Evolutionary conservation across 2,797 vertebrate genomes (phyloP), one percentile per base, ranked within the genome.

Genomic region (Dallia pectoralis): DNA sequence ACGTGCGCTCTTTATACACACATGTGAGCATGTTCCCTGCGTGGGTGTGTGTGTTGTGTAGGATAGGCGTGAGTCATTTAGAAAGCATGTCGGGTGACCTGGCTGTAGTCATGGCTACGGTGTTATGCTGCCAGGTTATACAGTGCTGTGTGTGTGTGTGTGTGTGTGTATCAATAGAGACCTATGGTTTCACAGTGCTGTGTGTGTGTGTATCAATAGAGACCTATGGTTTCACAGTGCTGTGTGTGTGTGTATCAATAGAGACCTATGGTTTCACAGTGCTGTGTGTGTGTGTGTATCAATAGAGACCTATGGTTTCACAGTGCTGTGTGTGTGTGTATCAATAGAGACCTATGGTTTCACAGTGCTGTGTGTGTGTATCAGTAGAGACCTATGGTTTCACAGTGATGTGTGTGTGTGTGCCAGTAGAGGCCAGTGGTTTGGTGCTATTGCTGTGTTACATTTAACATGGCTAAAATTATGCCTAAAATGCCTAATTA

Each of bases 11-110:
- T 6, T 5, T 4, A 9, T 40, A 9, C 36, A 40, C 36, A 40
- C 36, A 40, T 40, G 36, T 40, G 36, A 40, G 36, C 36, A 6
- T 40, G 4, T 2, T 53, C 5, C 36, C 1, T 53, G 49, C 19
- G 18, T n/a, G 49, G 18, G 49, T 53, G 2, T 18, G 49, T 53
- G 49, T 7, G 49, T 22, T 40, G 36, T 40, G 36, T 40, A 40
- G 36, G 36, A 40, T 40, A 40, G 6, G n/a, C 6, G 51, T 56
- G 51, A 56, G 51, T 56, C 51, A 56, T 22, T 9, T n/a, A 56
- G 51, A 56, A 56, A 56, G 51, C n/a, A 56, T 56, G 51, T 56
- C 19, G 30, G 30, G 77, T 47, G 62, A 75, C 71, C 71, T 74
- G 61, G 25, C 29, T 69, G 69, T 75, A 61, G 51, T 56, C n/a